These are phyloP conservation scores for Nothobranchius kuhntae DNA, from an alignment of 2,113 vertebrate genomes.

Conservation along the genomic window DNA sequence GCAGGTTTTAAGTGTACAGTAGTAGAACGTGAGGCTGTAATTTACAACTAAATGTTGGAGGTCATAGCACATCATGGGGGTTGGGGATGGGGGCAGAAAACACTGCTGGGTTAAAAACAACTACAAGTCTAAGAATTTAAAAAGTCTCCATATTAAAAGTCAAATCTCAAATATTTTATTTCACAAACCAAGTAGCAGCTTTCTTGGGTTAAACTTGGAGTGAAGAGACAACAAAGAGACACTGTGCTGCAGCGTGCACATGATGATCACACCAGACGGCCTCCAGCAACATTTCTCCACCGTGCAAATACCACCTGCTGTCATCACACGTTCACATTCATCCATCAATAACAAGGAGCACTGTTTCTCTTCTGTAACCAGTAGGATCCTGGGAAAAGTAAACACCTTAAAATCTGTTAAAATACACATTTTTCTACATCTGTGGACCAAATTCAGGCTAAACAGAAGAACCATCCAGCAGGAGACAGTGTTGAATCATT, in stretches of 20 bases:
- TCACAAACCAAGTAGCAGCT: conserved; percentile 7
- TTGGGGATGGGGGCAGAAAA: background rate
- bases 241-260: conserved; percentile 61
- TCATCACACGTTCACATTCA: background rate
- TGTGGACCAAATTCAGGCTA: background rate
- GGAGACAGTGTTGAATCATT: conserved; percentile 43
- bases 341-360: background rate
- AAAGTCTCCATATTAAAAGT: background rate
- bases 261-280: conserved; percentile 65
- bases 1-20: conserved; percentile 19
- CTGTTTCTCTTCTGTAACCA: background rate
- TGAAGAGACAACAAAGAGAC: conserved; percentile 54
- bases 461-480: conserved; percentile 19
- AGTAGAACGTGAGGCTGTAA: conserved; percentile 10
- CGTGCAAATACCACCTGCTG: conserved; percentile 3
- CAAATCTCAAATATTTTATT: background rate
- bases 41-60: conserved; percentile 17
- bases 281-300: conserved; percentile 30
- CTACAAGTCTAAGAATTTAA: background rate
- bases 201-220: conserved; percentile 11
- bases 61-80: conserved; percentile 1
- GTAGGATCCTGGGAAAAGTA: background rate
- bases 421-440: conserved; percentile 7
- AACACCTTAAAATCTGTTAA: background rate
- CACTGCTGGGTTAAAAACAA: background rate